Evolutionary conservation across 1,140 invertebrate genomes (phyloP).

Genomic region (Leptinotarsa lineolata): DNA sequence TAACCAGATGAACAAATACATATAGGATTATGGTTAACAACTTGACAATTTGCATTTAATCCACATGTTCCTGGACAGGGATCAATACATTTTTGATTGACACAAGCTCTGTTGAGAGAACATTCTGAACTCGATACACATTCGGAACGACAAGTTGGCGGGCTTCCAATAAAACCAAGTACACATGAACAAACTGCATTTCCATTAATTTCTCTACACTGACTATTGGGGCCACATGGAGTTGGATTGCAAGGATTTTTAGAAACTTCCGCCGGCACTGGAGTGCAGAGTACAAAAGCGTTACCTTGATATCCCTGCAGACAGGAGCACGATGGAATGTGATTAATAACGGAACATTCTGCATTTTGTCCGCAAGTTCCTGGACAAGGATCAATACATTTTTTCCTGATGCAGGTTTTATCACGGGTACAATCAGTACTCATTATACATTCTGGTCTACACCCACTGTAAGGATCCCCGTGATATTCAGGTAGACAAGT

Average conservation of each 20-base stretch:
- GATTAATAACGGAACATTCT: slow-evolving; percentile 70
- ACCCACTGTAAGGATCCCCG: slow-evolving; percentile 67
- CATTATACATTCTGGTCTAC: slow-evolving; percentile 68
- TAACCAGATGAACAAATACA: slow-evolving; percentile 65
- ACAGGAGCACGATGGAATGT: slow-evolving; percentile 74
- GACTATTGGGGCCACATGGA: slow-evolving; percentile 68
- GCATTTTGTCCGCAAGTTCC: slow-evolving; percentile 73
- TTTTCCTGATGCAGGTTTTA: slow-evolving; percentile 72
- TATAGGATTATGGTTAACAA: slow-evolving; percentile 67
- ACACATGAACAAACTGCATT: slow-evolving; percentile 67
- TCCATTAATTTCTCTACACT: slow-evolving; percentile 65
- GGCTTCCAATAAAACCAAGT: slow-evolving; percentile 65
- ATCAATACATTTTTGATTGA: slow-evolving; percentile 67
- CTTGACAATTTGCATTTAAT: slow-evolving; percentile 64
- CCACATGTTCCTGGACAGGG: slow-evolving; percentile 69
- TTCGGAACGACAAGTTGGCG: slow-evolving; percentile 68
- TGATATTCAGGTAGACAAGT: slow-evolving; percentile 65
- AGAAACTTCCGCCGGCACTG: slow-evolving; percentile 55
- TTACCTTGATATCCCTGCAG: slow-evolving; percentile 70
- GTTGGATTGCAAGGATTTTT: slow-evolving; percentile 64
- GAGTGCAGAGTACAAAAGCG: slow-evolving; percentile 68
- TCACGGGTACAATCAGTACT: slow-evolving; percentile 68
- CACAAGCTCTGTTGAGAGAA: slow-evolving; percentile 64
- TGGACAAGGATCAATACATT: slow-evolving; percentile 76
- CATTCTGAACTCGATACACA: slow-evolving; percentile 68